phyloP scores from a whole-genome alignment of 2,113 vertebrate species.

The Cercopithecus mona region DNA sequence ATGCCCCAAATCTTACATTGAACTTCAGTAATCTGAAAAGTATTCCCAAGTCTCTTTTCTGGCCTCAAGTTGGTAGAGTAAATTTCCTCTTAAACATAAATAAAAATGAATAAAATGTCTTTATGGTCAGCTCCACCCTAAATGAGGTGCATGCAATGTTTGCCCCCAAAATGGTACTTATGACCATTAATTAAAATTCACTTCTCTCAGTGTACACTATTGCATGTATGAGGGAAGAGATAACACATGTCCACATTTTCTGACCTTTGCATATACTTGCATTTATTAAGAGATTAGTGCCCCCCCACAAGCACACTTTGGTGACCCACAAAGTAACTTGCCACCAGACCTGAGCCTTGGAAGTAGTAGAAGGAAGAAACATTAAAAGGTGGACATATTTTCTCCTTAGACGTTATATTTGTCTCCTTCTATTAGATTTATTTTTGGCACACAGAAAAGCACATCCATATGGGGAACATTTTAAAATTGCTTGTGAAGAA shows the following conservation, averaged over 20 bases:
- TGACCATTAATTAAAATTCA: constrained; percentile 49
- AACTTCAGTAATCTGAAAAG: not conserved
- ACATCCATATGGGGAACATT: constrained; percentile 61
- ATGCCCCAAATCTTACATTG: not conserved
- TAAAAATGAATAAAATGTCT: not conserved
- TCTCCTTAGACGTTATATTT: constrained; percentile 63
- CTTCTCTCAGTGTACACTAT: not conserved
- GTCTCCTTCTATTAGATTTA: constrained; percentile 61
- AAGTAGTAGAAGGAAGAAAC: constrained; percentile 42
- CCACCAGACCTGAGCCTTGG: not conserved
- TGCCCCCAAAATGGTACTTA: constrained; percentile 4
- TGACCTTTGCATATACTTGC: not conserved
- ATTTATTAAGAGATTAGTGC: constrained; percentile 21
- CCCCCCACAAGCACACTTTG: not conserved
- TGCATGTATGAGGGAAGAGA: not conserved
- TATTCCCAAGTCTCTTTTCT: not conserved
- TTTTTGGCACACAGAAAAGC: constrained; percentile 66
- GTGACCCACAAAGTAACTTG: not conserved
- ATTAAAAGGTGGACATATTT: constrained; percentile 43
- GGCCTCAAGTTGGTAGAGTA: not conserved
- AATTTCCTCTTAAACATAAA: not conserved
- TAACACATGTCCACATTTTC: not conserved
- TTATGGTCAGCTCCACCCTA: not conserved
- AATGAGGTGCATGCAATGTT: not conserved
- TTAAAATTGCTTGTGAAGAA: constrained; percentile 70